Evolutionary conservation across 2,888 invertebrate genomes (phyloP).

Genomic region (Epirrita christyi): DNA sequence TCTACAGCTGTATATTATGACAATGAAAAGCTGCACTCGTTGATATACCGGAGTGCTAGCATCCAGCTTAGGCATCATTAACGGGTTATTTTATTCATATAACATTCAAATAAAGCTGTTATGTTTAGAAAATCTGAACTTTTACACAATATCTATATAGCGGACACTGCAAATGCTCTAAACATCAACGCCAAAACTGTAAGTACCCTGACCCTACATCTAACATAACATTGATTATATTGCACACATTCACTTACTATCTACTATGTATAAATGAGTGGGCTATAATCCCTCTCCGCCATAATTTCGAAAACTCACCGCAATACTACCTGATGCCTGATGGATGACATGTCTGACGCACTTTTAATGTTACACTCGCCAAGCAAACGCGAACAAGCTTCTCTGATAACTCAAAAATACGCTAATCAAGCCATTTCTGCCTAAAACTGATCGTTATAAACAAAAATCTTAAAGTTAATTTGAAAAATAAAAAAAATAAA

Average conservation of each 20-base stretch:
- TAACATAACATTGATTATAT: conserved; percentile 74
- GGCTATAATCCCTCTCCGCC: conserved; percentile 85
- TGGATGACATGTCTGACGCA: conserved; percentile 76
- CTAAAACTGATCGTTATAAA: conserved; percentile 10
- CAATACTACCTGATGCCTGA: conserved; percentile 70
- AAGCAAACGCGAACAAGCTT: conserved; percentile 70
- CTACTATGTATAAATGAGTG: conserved; percentile 71
- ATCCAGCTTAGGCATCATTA: conserved; percentile 35
- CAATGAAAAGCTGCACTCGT: conserved; percentile 29
- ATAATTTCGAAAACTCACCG: conserved; percentile 84
- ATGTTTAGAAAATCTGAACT: conserved; percentile 28
- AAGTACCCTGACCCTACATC: conserved; percentile 61
- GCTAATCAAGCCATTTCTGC: neutral
- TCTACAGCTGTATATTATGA: conserved; percentile 34
- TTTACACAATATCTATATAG: conserved; percentile 33
- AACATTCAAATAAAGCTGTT: conserved; percentile 25
- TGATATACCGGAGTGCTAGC: conserved; percentile 35
- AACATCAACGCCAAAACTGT: conserved; percentile 53
- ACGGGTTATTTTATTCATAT: conserved; percentile 26
- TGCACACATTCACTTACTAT: conserved; percentile 78
- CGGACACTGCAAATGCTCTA: conserved; percentile 45
- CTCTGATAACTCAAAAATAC: conserved; percentile 13
- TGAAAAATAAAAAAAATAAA: conserved; percentile 1
- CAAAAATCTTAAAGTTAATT: conserved; percentile 5
- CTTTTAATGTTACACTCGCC: conserved; percentile 61